Base-by-base conservation (phyloP, 2,888 invertebrate species). In the Drosophila buzzatii region DNA sequence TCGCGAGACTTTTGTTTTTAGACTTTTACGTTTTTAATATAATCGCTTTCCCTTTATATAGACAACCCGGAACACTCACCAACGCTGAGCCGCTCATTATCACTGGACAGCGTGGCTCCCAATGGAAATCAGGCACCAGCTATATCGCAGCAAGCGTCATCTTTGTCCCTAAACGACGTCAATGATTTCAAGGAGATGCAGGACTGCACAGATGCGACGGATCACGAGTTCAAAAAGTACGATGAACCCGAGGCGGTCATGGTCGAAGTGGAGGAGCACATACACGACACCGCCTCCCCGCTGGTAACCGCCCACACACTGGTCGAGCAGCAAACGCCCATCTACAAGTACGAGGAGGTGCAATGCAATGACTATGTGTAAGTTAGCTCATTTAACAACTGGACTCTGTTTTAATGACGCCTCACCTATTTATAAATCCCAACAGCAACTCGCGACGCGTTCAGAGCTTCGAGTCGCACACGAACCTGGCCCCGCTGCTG, bases 181-280 rank as follows among this genome's bases (percentile, higher is more conserved):
- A 96, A 96, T 82, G 95, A 96, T 74, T 83, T 96, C 89, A 93
- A 96, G 93, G 92, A 94, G 90, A 92, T 94, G 92, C 87, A 90
- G 61, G 92, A 90, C 63, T 92, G 91, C 65, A 86, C 87, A 14
- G 89, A 90, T 57, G 85, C 85, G n/a, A 73, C 83, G 12, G 92
- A 92, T 60, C 88, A 85, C 12, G 92, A 92, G 59, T 87, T 90
- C 14, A 92, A 92, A 64, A 91, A 91, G 44, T 91, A 79, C 67
- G 92, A 92, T 9, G 91, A 92, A 47, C 96, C 96, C 0, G 96
- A 96, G 80, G 97, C 97, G 0, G 94, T 97, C 1, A 94, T 97
- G 68, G 96, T 97, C 0, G 97, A 97, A 90, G 95, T 97, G 5
- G 97, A 97, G 91, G 97, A 96, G 80, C 96, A 96, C 63, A 96